Conservation (phyloP, 2,888 invertebrate genomes). For the Thereva unica region DNA sequence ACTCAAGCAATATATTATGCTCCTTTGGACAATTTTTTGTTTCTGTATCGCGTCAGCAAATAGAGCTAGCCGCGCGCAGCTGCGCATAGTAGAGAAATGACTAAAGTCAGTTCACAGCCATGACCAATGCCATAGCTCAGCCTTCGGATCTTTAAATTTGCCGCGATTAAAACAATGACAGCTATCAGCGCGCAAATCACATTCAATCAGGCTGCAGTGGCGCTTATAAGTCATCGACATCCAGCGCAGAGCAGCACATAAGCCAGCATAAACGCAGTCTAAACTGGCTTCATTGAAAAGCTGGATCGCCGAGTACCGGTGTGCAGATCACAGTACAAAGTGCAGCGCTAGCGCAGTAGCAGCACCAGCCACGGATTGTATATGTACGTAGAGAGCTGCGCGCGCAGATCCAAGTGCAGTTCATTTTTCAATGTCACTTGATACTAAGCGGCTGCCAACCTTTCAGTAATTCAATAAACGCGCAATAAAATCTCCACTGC, state of each 20-base stretch:
- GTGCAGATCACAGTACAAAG: conserved; percentile 3
- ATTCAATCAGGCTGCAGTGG: conserved; percentile 31
- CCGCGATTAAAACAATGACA: conserved; percentile 34
- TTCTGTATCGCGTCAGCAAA: background rate
- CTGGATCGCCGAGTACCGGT: conserved; percentile 16
- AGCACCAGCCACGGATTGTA: background rate
- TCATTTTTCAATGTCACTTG: conserved; percentile 35
- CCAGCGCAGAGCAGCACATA: conserved; percentile 12
- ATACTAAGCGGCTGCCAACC: conserved; percentile 33
- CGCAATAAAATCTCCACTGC: conserved; percentile 17
- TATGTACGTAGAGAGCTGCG: conserved; percentile 1
- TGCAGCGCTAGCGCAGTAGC: conserved; percentile 1
- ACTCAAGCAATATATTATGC: too few relatives aligned
- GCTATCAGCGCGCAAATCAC: conserved; percentile 34
- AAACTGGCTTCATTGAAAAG: too few relatives aligned
- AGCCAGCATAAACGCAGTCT: background rate
- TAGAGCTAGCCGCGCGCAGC: background rate
- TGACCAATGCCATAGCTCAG: conserved; percentile 32
- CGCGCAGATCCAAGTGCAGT: conserved; percentile 29
- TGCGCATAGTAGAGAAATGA: conserved; percentile 22
- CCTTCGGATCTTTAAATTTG: conserved; percentile 28
- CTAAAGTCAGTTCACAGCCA: conserved; percentile 13
- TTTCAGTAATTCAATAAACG: conserved; percentile 35
- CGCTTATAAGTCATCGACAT: conserved; percentile 37
- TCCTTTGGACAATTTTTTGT: too few relatives aligned